Evolutionary conservation across 2,113 vertebrate genomes (phyloP).

Genomic region (Poecilia latipinna): DNA sequence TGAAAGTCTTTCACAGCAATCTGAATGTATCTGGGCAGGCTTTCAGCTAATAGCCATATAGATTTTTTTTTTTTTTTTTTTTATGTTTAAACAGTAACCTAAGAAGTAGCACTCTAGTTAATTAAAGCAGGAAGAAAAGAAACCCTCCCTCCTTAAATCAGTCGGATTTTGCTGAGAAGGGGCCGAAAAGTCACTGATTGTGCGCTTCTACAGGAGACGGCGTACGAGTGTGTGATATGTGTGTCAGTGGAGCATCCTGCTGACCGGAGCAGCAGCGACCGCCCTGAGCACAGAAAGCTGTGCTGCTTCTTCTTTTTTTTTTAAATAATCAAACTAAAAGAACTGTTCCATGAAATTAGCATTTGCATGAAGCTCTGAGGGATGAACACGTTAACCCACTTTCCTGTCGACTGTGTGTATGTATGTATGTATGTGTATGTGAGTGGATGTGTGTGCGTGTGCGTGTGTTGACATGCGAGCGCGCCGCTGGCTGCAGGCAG

Average conservation of each 20-base stretch:
- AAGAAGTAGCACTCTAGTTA: not conserved
- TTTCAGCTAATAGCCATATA: not conserved
- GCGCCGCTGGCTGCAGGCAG: constrained; percentile 29
- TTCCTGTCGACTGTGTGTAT: constrained; percentile 20
- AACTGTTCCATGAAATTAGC: constrained; percentile 60
- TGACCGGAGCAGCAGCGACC: constrained; percentile 35
- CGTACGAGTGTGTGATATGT: constrained; percentile 46
- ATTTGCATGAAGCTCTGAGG: constrained; percentile 50
- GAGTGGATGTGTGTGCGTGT: constrained; percentile 14
- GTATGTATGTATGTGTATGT: constrained; percentile 1
- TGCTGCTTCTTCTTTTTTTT: constrained; percentile 9
- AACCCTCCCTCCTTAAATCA: not conserved
- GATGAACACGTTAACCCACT: constrained; percentile 69
- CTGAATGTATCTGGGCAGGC: not conserved
- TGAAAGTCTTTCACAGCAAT: not conserved
- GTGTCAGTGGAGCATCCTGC: constrained; percentile 70
- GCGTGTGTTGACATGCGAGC: constrained; percentile 13
- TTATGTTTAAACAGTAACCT: not conserved
- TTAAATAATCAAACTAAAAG: constrained; percentile 34
- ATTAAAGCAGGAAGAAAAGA: not conserved
- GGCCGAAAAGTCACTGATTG: constrained; percentile 7
- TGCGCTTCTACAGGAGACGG: not conserved
- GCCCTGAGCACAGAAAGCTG: constrained; percentile 31
- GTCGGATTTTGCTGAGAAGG: constrained; percentile 10
- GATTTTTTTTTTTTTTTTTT: not conserved